Evolutionary conservation across 2,797 vertebrate genomes (phyloP), one percentile per base, ranked within the genome.

Genomic region (Mormyrus hasselquistii): DNA sequence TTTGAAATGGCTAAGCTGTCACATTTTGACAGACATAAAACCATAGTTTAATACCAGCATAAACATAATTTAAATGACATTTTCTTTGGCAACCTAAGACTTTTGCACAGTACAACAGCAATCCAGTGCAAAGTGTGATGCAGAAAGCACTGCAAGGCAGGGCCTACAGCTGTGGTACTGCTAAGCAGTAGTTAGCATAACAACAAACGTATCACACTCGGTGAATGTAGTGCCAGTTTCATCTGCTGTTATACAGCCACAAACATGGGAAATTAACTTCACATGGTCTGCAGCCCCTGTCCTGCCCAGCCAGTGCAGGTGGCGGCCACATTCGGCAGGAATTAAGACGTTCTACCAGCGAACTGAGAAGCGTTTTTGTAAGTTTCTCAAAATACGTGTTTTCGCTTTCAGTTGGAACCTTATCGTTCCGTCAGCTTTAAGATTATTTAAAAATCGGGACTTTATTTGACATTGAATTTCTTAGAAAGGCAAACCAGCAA

Each of bases 381-480:
- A 85, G 65, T 41, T 79, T 82, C 87, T 87, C 87, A 82, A 65
- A 87, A 65, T 82, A 41, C 69, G 44, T 76, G n/a, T 82, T 55
- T 62, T 84, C 25, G 22, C 85, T 90, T 90, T 87, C 41, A 90
- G 69, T 16, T 53, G 55, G 34, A 85, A 87, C 55, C 34, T 49
- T 87, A 82, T 85, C 76, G 25, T 41, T 34, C 76, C 65, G 38
- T 85, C 65, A 14, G 86, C 19, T 62, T 29, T 29, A 79, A 79
- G 38, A 73, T 89, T 90, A 89, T 65, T 86, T 50, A 62, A 59
- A 47, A 49, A 82, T 76, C 44, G 89, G 88, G 76, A 90, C 87
- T 90, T 90, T 52, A 91, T 90, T 90, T 90, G 88, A 57, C 89
- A 90, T 86, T 22, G 83, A 50, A 89, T 90, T 88, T 90, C 87